Evolutionary conservation across 2,113 vertebrate species (phyloP), one percentile per base, ranked within the genome.

Genomic region (Crotophaga sulcirostris): DNA sequence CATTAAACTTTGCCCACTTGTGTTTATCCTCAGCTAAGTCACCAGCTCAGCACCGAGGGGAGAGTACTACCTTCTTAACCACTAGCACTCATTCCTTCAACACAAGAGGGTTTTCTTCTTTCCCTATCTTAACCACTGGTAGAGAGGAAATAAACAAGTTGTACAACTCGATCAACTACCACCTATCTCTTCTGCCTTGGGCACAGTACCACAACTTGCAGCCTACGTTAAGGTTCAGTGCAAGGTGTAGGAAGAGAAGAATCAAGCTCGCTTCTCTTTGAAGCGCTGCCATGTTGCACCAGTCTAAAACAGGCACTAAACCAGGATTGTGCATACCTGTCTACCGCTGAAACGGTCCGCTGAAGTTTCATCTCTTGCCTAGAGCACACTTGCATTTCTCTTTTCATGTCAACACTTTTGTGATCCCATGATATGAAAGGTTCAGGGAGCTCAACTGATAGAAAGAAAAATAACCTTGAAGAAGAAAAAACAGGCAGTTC

Each of bases 281-380:
- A 51, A 33, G 52, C 31, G 47, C 38, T n/a, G 60, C 77, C 9
- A 9, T 4, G 52, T 29, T 17, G 62, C n/a, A 36, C 13, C 58
- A 63, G 60, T 2, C 29, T 25, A 25, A 77, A 62, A 7, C 28
- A 54, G 55, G 56, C 51, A 24, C 51, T 23, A 49, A 73, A 73
- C 7, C 18, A n/a, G 44, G 42, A 54, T 0, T 28, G 12, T 1
- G 1, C 0, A 0, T 4, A 54, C 10, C 55, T n/a, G 28, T 16
- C 60, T 44, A 34, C 45, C 15, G 29, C 16, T 10, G 3, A 81
- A 82, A 64, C 1, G 6, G 36, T 16, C 0, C 0, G 18, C 3
- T 83, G 28, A 87, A 21, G 19, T 9, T 67, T 26, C 20, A 79
- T 4, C 44, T 56, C 81, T 52, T 23, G 28, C 47, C 66, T 31